Evolutionary conservation across 2,113 vertebrate genomes (phyloP).

Genomic region (Andinoacara biseriatus): DNA sequence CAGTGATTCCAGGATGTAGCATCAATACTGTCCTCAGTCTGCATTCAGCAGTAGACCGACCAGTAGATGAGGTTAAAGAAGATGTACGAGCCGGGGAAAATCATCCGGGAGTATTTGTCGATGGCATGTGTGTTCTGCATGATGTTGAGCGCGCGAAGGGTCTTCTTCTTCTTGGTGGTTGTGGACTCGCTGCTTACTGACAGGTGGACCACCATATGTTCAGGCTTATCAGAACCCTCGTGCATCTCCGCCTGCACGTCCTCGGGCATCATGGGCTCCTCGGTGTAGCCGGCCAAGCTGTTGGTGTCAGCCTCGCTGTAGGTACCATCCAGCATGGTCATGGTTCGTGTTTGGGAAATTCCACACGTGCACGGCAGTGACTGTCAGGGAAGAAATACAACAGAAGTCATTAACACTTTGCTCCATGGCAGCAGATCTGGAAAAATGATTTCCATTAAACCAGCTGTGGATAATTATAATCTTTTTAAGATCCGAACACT

Average conservation of each 20-base stretch:
- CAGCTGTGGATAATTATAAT: too few relatives aligned
- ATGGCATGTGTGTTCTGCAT: conserved; percentile 94
- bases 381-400: conserved; percentile 44
- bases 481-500: too few relatives aligned
- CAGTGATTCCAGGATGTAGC: not conserved
- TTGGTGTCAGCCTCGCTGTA: conserved; percentile 92
- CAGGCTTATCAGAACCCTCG: conserved; percentile 85
- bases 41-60: conserved; percentile 91
- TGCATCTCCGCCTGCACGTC: conserved; percentile 80
- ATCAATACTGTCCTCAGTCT: not conserved
- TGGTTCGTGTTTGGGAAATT: conserved; percentile 87
- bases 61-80: conserved; percentile 98
- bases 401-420: not conserved
- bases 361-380: conserved; percentile 88
- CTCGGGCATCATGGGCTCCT: conserved; percentile 84
- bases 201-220: conserved; percentile 90
- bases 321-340: conserved; percentile 89
- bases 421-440: not conserved
- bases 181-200: conserved; percentile 86
- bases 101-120: conserved; percentile 94
- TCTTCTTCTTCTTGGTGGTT: conserved; percentile 89
- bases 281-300: conserved; percentile 91
- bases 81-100: conserved; percentile 95
- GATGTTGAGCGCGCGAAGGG: conserved; percentile 84
- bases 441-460: too few relatives aligned